Base-by-base conservation (phyloP, 1,140 invertebrate species). In the Diorhabda elongata region DNA sequence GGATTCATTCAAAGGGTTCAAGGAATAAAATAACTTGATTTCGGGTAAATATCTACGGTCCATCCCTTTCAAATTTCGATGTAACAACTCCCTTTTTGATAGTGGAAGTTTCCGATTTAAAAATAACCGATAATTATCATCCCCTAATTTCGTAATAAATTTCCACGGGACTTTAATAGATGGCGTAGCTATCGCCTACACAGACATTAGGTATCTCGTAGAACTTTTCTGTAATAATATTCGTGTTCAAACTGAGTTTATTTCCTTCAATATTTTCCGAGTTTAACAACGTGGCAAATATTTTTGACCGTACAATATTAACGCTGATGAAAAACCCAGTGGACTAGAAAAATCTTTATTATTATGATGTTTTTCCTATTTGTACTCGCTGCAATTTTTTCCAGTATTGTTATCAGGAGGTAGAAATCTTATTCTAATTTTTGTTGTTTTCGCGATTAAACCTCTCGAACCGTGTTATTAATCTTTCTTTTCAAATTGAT, bases 341-440 rank as follows among this genome's bases (percentile, higher is more conserved):
- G 61, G 44, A 62, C 61, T 62, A 62, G 61, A 62, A 62, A 44
- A 62, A 62, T 11, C 44, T 6, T 47, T 62, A 44, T 62, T 62
- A 43, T 62, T 2, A 62, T 62, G 44, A 5, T 44, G 44, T n/a
- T 6, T n/a, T 52, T 52, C n/a, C 47, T 3, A n/a, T 52, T n/a
- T 52, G 47, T 52, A 26, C 26, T 52, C 47, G 6, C 47, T 52
- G 47, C 47, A 8, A 6, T 52, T 52, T 52, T 52, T 52, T 26
- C 26, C 26, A 26, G 47, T 3, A n/a, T n/a, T 52, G 47, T 52
- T 52, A 52, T 52, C n/a, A n/a, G 47, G 47, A 52, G 6, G 47
- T 8, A 52, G 6, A 52, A 8, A 52, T 52, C n/a, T 6, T 52
- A 52, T 52, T 52, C 47, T n/a, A 8, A 52, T 52, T 52, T 52